Conservation (phyloP, 2,888 invertebrate genomes). For the Anarsia innoxiella region DNA sequence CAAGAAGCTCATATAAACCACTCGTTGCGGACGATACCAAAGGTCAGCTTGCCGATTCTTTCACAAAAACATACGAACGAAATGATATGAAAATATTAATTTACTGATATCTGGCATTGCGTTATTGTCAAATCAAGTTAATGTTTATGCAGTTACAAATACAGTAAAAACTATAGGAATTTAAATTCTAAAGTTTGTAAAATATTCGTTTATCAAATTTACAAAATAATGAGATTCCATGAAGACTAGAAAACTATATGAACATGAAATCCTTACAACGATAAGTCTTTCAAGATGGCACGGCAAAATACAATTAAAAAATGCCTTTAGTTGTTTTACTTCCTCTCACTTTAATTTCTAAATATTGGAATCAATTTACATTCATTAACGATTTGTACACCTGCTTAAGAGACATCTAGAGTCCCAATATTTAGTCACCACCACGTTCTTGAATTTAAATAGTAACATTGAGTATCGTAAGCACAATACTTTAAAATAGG, state of each 20-base stretch:
- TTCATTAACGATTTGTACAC: conserved; percentile 69
- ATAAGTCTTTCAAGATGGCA: conserved; percentile 73
- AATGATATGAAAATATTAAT: conserved; percentile 32
- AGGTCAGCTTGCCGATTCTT: neutral
- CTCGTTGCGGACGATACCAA: neutral
- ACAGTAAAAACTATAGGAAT: conserved; percentile 43
- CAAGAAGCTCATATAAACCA: conserved; percentile 16
- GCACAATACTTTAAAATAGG: conserved; percentile 45
- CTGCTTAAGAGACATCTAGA: conserved; percentile 52
- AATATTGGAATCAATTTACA: conserved; percentile 70
- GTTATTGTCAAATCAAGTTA: conserved; percentile 27
- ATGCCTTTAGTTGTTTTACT: conserved; percentile 59
- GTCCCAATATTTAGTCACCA: conserved; percentile 65
- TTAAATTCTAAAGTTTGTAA: conserved; percentile 43
- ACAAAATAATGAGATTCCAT: conserved; percentile 69
- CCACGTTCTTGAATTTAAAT: conserved; percentile 44
- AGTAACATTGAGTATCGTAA: conserved; percentile 27
- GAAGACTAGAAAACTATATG: conserved; percentile 74
- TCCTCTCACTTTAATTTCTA: conserved; percentile 53
- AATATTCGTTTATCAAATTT: conserved; percentile 51
- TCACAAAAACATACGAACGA: conserved; percentile 14
- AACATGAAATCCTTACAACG: conserved; percentile 72
- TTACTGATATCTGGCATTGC: conserved; percentile 45
- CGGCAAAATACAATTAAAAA: conserved; percentile 65
- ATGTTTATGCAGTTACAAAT: conserved; percentile 40